Evolutionary conservation across 2,113 vertebrate species (phyloP).

Genomic region (Numenius arquata): DNA sequence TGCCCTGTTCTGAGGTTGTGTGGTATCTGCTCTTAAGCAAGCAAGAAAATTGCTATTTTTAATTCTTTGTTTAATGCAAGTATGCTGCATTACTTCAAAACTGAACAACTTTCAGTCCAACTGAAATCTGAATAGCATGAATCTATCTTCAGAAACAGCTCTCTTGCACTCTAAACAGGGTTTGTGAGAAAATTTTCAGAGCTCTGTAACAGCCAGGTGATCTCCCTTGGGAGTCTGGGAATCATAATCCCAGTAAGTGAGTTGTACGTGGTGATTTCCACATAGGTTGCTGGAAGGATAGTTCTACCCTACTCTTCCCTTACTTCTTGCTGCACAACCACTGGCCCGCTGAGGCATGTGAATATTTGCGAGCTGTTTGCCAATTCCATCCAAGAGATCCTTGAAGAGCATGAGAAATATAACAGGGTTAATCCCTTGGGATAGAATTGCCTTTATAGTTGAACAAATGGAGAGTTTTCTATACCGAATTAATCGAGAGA

Average conservation of each 20-base stretch:
- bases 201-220: not conserved
- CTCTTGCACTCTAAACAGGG: not conserved
- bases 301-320: not conserved
- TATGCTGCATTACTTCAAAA: not conserved
- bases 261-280: slow-evolving; percentile 1
- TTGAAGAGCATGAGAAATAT: slow-evolving; percentile 2
- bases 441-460: not conserved
- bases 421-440: slow-evolving; percentile 24
- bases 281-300: slow-evolving; percentile 22
- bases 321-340: not conserved
- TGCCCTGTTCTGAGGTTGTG: not conserved
- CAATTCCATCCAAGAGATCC: not conserved
- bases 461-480: not conserved
- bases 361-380: slow-evolving; percentile 23
- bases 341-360: not conserved
- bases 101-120: not conserved
- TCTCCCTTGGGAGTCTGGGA: slow-evolving; percentile 2
- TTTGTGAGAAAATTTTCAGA: not conserved
- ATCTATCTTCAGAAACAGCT: not conserved
- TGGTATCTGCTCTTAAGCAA: not conserved
- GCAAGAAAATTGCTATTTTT: not conserved
- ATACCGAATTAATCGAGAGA: not conserved
- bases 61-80: not conserved
- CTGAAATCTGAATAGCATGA: not conserved
- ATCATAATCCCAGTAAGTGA: slow-evolving; percentile 1